phyloP scores from a whole-genome alignment of 1,140 invertebrate species.

The Diuraphis noxia region DNA sequence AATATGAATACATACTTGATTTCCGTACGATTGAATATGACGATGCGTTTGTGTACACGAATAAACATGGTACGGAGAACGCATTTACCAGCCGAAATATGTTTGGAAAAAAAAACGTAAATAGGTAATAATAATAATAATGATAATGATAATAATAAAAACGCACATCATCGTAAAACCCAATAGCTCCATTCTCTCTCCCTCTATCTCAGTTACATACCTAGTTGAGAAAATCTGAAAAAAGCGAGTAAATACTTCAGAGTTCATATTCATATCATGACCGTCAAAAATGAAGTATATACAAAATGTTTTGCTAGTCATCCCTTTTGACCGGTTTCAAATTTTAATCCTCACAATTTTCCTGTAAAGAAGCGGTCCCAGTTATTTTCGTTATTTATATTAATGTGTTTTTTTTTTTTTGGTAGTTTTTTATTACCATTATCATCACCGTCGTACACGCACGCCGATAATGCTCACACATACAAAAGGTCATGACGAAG shows the following conservation, averaged over 20 bases:
- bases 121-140: neutral
- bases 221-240: too few relatives aligned
- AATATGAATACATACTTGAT: neutral
- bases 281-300: neutral
- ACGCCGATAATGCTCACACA: neutral
- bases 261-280: neutral
- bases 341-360: neutral
- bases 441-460: neutral
- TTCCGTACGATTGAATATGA: conserved; percentile 9
- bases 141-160: conserved; percentile 20
- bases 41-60: neutral
- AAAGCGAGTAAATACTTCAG: neutral
- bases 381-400: neutral
- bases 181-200: neutral
- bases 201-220: neutral
- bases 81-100: neutral
- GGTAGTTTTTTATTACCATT: neutral
- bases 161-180: neutral
- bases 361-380: neutral
- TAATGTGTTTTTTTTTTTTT: too few relatives aligned
- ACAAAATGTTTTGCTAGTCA: neutral
- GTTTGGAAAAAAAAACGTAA: neutral
- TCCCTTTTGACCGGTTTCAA: neutral
- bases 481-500: neutral
- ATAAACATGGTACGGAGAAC: neutral